Conservation (phyloP, 2,888 invertebrate species). For the Sacculina carcini region DNA sequence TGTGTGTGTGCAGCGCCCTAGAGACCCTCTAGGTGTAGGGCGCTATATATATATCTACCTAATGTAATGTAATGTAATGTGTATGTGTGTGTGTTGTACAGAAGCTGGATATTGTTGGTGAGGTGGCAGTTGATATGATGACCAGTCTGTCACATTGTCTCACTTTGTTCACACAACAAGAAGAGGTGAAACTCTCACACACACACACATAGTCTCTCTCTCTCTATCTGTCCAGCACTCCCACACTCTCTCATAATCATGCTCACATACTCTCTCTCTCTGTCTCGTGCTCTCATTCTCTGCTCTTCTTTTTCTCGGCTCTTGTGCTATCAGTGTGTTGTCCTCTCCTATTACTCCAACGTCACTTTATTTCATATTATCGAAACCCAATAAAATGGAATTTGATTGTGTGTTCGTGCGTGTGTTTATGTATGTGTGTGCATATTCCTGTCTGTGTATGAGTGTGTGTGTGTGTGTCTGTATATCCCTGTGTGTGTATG, state of each 20-base stretch:
- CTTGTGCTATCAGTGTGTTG: too few species aligned
- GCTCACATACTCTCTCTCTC: not conserved
- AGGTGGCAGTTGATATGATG: conserved; percentile 31
- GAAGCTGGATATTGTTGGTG: conserved; percentile 30
- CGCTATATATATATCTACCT: too few species aligned
- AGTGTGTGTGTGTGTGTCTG: too few species aligned
- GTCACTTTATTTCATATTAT: too few species aligned
- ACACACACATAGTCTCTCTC: not conserved
- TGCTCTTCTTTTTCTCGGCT: not conserved
- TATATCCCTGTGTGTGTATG: too few species aligned
- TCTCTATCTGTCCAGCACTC: not conserved
- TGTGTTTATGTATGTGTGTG: too few species aligned
- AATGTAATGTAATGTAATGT: not conserved
- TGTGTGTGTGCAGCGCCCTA: too few species aligned
- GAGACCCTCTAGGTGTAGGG: too few species aligned
- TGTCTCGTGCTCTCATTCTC: not conserved
- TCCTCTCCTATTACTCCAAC: too few species aligned
- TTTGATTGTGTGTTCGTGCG: too few species aligned
- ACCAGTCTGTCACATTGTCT: conserved; percentile 32
- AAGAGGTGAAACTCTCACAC: conserved; percentile 25
- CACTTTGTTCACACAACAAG: conserved; percentile 33
- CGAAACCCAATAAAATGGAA: too few species aligned
- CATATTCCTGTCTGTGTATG: too few species aligned
- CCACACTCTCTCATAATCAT: not conserved
- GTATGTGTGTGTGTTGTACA: conserved; percentile 18